Percentiles rank a stretch among this genome's conserved stretches.
Evolutionary conservation across 1,140 invertebrate species (phyloP).

Genomic region (Cotesia chilonis): DNA sequence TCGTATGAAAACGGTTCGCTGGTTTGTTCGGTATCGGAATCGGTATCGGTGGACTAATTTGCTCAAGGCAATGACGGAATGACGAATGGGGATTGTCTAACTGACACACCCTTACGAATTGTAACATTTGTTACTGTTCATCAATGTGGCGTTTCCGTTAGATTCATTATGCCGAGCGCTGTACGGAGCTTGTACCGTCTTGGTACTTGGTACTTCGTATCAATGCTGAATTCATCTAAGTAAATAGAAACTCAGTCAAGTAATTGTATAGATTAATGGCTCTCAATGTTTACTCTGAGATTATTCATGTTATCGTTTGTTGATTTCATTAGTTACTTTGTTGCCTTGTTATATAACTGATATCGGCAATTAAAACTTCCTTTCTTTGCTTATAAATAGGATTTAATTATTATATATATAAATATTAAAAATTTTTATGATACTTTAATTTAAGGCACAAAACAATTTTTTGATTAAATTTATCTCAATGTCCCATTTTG

Average conservation of each 20-base stretch:
- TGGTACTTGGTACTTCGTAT: neutral
- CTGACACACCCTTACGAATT: conserved; percentile 34
- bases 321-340: conserved; percentile 24
- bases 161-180: conserved; percentile 27
- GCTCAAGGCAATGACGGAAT: conserved; percentile 20
- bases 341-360: neutral
- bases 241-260: conserved; percentile 27
- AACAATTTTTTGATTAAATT: too few relatives aligned
- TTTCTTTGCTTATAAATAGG: too few relatives aligned
- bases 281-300: conserved; percentile 15
- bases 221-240: conserved; percentile 7
- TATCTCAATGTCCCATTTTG: too few relatives aligned
- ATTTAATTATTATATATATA: too few relatives aligned
- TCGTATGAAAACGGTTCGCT: too few relatives aligned
- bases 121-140: conserved; percentile 32
- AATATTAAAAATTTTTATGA: too few relatives aligned
- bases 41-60: conserved; percentile 2
- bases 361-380: neutral
- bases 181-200: neutral
- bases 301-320: conserved; percentile 19
- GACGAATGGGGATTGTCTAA: conserved; percentile 26
- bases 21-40: neutral
- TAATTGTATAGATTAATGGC: conserved; percentile 30
- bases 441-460: too few relatives aligned
- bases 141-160: conserved; percentile 36